These are phyloP conservation scores for Sebastes elongatus DNA, from an alignment of 2,797 vertebrate species.

Conservation along the genomic window DNA sequence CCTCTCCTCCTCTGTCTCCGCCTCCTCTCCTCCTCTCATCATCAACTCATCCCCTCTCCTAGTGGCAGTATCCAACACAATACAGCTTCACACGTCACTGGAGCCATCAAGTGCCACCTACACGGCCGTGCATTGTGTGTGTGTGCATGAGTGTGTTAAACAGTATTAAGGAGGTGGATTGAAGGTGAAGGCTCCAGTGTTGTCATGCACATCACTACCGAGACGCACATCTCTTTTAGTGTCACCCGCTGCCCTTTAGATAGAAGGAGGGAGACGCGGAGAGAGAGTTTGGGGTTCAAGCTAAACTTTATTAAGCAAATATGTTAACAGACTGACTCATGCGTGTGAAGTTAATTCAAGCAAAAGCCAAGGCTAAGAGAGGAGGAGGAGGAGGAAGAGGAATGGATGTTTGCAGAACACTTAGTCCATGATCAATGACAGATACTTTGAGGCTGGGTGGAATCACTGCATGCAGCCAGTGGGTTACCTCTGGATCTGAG, in stretches of 20 bases:
- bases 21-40: not conserved
- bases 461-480: too few relatives aligned
- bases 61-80: slow-evolving; percentile 2
- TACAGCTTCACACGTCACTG: slow-evolving; percentile 23
- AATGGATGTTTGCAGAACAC: not conserved
- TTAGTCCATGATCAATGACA: not conserved
- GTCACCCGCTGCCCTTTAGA: not conserved
- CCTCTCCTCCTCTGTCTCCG: not conserved
- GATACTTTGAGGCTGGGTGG: not conserved
- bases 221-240: not conserved
- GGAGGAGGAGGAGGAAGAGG: not conserved
- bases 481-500: too few relatives aligned
- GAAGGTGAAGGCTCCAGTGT: slow-evolving; percentile 34
- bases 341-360: not conserved
- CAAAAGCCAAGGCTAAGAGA: not conserved
- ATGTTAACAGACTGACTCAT: not conserved
- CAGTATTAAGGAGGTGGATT: slow-evolving; percentile 1
- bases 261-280: not conserved
- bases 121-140: not conserved
- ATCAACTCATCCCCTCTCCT: not conserved
- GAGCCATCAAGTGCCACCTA: slow-evolving; percentile 6
- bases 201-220: not conserved
- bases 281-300: not conserved
- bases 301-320: not conserved
- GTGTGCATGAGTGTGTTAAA: not conserved